phyloP scores from a whole-genome alignment of 2,888 invertebrate genomes.

The Philhelius pedissequus region DNA sequence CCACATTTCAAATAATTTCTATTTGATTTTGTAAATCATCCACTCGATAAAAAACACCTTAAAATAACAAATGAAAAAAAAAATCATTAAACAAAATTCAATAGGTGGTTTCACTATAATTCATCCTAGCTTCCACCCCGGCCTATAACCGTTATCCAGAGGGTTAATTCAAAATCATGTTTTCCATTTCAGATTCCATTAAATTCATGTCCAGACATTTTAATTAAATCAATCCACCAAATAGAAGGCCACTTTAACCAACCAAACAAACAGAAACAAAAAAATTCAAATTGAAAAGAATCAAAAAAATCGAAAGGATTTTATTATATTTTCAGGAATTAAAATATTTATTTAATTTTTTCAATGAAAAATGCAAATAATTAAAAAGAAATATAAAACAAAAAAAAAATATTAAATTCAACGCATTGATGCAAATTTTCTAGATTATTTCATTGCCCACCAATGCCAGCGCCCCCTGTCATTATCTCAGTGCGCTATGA shows the following conservation, averaged over 20 bases:
- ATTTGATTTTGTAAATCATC: slow-evolving; percentile 12
- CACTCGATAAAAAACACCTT: slow-evolving; percentile 8
- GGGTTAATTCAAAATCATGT: slow-evolving; percentile 27
- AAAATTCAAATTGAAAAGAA: slow-evolving; percentile 3
- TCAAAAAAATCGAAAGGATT: background rate
- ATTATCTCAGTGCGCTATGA: slow-evolving; percentile 57
- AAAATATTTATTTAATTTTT: slow-evolving; percentile 42
- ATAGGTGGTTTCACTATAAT: too few relatives aligned
- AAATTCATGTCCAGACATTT: slow-evolving; percentile 53
- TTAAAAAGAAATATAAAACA: background rate
- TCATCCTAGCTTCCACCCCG: background rate
- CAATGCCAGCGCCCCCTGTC: background rate
- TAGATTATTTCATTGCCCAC: slow-evolving; percentile 35
- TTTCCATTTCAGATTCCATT: slow-evolving; percentile 33
- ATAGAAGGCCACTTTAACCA: slow-evolving; percentile 50
- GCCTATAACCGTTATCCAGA: background rate
- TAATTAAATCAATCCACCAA: slow-evolving; percentile 65
- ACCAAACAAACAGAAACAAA: background rate
- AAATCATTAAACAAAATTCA: background rate
- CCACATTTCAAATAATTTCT: slow-evolving; percentile 3
- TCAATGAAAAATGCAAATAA: slow-evolving; percentile 4
- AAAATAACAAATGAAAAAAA: background rate
- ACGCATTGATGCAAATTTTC: slow-evolving; percentile 36
- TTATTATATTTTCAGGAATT: background rate
- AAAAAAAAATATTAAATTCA: background rate